These are phyloP conservation scores for Drosophila mayaguana DNA, from an alignment of 2,888 invertebrate genomes.

Conservation along the genomic window DNA sequence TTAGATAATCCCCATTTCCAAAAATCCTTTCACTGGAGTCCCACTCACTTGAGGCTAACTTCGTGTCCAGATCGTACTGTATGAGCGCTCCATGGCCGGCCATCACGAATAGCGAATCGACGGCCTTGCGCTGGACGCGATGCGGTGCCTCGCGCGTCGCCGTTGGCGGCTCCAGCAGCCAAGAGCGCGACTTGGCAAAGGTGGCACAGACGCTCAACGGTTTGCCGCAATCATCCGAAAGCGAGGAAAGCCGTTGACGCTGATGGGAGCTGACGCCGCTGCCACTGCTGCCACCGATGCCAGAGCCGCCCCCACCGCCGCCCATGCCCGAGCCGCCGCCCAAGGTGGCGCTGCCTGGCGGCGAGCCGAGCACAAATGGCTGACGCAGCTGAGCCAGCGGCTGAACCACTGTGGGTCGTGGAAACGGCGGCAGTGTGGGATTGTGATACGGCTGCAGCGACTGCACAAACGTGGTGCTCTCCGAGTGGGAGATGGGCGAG, in stretches of 20 bases:
- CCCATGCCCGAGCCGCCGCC: slow-evolving; percentile 24
- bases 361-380: slow-evolving; percentile 85
- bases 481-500: slow-evolving; percentile 87
- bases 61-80: slow-evolving; percentile 95
- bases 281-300: slow-evolving; percentile 28
- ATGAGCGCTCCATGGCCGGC: slow-evolving; percentile 94
- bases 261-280: slow-evolving; percentile 83
- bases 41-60: slow-evolving; percentile 86
- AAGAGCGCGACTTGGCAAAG: slow-evolving; percentile 91
- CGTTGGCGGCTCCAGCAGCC: slow-evolving; percentile 87
- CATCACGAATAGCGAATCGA: slow-evolving; percentile 95
- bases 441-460: slow-evolving; percentile 90
- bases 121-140: slow-evolving; percentile 87
- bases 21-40: neutral
- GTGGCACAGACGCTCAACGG: slow-evolving; percentile 92
- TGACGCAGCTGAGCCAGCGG: slow-evolving; percentile 95
- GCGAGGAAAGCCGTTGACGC: slow-evolving; percentile 89
- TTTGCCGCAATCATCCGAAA: slow-evolving; percentile 89
- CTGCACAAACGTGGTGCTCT: slow-evolving; percentile 84
- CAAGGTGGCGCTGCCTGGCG: slow-evolving; percentile 76
- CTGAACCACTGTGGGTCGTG: slow-evolving; percentile 91
- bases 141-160: slow-evolving; percentile 84
- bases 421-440: slow-evolving; percentile 96
- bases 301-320: slow-evolving; percentile 33
- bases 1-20: neutral